Percentiles rank a stretch among this genome's conserved stretches.
These are phyloP conservation scores for Vanessa tameamea DNA, from an alignment of 1,140 invertebrate genomes.

Conservation along the genomic window DNA sequence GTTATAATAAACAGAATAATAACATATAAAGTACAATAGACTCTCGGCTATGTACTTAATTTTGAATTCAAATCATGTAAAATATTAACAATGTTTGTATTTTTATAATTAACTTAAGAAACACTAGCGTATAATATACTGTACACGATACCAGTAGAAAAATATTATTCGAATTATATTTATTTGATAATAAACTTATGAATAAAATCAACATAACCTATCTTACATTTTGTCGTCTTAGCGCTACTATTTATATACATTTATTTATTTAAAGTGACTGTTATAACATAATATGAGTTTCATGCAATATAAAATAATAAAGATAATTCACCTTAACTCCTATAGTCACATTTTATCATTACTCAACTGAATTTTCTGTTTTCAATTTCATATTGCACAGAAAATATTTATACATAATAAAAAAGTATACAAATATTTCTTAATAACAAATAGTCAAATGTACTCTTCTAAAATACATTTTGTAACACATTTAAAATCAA, in stretches of 20 bases:
- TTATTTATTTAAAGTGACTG: background rate
- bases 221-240: background rate
- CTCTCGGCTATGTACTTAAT: background rate
- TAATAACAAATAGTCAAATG: too few species aligned
- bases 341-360: background rate
- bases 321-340: too few species aligned
- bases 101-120: background rate
- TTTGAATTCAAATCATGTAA: background rate
- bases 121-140: conserved; percentile 4
- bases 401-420: background rate
- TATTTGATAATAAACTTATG: conserved; percentile 6
- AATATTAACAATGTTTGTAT: background rate
- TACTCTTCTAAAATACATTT: too few species aligned
- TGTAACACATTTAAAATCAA: too few species aligned
- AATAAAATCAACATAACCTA: conserved; percentile 3
- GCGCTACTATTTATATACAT: background rate
- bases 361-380: background rate
- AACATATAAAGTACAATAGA: too few species aligned
- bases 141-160: conserved; percentile 17
- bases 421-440: background rate
- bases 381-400: background rate
- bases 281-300: background rate
- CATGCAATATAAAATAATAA: background rate
- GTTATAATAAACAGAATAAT: too few species aligned
- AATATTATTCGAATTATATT: conserved; percentile 18